These are phyloP conservation scores for Halictus quadricinctus DNA, from an alignment of 2,888 invertebrate species.

Conservation along the genomic window DNA sequence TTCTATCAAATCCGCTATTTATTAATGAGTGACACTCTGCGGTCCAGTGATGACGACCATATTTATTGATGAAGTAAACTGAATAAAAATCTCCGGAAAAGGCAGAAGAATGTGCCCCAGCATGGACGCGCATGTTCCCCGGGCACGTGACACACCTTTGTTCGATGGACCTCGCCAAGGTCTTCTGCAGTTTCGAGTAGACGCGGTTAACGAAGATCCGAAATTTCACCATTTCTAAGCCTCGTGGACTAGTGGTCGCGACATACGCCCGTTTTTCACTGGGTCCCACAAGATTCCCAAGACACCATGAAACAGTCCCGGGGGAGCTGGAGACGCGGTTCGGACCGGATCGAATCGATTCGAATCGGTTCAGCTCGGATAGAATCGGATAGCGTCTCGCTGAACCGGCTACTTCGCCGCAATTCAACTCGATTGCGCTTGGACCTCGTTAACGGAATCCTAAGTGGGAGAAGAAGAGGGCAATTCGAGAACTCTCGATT, in stretches of 20 bases:
- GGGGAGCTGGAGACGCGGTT: neutral
- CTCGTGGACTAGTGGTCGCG: neutral
- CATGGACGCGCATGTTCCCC: neutral
- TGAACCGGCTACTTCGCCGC: slow-evolving; percentile 31
- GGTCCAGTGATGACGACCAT: too few relatives aligned
- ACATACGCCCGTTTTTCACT: neutral
- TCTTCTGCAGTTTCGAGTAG: neutral
- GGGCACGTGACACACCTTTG: neutral
- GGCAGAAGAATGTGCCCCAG: too few relatives aligned
- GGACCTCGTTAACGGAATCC: slow-evolving; percentile 28
- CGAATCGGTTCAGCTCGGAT: slow-evolving; percentile 20
- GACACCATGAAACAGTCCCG: neutral
- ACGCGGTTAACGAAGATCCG: neutral
- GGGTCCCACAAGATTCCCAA: neutral
- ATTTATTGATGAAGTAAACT: too few relatives aligned
- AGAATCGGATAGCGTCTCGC: slow-evolving; percentile 12
- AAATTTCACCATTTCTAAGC: neutral
- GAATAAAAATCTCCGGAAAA: too few relatives aligned
- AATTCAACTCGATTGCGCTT: slow-evolving; percentile 37
- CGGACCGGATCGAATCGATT: slow-evolving; percentile 6
- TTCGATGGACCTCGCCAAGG: neutral
- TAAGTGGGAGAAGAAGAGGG: neutral
- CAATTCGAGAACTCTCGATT: neutral
- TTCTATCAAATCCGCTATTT: too few relatives aligned
- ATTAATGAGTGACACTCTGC: too few relatives aligned